A percentile compares a stretch with the other conserved stretches of the same genome.
Evolutionary conservation across 64 coral and sea anemone genomes (phyloP).

Genomic region (Montipora cactus): DNA sequence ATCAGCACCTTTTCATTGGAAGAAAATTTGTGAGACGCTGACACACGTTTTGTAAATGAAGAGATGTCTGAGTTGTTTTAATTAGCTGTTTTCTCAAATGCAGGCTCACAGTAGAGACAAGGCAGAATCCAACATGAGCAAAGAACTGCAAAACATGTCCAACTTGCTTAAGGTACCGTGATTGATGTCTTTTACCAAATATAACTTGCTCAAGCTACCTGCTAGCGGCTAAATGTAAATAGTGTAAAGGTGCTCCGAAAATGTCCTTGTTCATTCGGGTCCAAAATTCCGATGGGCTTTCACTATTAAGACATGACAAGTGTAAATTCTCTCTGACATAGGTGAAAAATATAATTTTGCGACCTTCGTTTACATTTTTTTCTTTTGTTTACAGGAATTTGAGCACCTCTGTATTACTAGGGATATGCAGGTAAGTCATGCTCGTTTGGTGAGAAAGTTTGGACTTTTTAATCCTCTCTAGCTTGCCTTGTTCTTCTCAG

Average conservation of each 20-base stretch:
- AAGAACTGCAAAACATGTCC: slow-evolving; percentile 75
- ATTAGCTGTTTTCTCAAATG: background rate
- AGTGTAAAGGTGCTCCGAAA: too few relatives aligned
- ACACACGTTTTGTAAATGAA: too few relatives aligned
- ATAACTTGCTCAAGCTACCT: too few relatives aligned
- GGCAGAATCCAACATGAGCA: slow-evolving; percentile 79
- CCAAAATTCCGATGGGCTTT: background rate
- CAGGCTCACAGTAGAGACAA: slow-evolving; percentile 78
- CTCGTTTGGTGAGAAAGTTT: background rate
- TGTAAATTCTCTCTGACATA: background rate
- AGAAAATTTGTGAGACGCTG: too few relatives aligned
- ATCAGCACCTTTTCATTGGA: too few relatives aligned
- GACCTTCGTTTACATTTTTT: background rate
- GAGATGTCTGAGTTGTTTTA: background rate
- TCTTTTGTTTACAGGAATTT: slow-evolving; percentile 40
- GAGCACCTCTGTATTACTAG: slow-evolving; percentile 64
- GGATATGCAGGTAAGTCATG: slow-evolving; percentile 61
- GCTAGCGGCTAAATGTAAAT: too few relatives aligned
- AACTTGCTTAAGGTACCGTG: slow-evolving; percentile 66
- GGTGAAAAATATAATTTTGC: background rate
- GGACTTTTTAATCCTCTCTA: background rate
- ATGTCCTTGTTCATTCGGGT: too few relatives aligned
- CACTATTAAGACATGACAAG: background rate
- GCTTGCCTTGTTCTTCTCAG: background rate
- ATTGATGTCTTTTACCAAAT: background rate